These are phyloP conservation scores for Phylloscopus whistleri DNA, from an alignment of 2,113 vertebrate genomes.

Conservation along the genomic window DNA sequence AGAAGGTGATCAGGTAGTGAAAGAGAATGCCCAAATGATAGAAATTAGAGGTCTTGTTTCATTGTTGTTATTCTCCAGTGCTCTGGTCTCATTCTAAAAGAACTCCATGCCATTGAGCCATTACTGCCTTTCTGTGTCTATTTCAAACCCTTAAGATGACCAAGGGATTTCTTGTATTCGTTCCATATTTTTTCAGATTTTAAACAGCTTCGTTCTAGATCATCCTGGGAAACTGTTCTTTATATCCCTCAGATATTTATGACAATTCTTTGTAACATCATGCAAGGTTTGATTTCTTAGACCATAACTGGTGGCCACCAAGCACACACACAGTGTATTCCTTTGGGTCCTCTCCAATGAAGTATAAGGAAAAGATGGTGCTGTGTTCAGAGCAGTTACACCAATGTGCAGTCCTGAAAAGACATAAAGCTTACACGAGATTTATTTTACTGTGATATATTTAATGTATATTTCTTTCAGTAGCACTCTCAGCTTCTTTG, in stretches of 20 bases:
- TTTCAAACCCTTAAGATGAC: neutral
- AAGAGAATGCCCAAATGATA: neutral
- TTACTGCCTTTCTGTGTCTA: neutral
- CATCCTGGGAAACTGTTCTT: neutral
- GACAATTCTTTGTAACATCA: neutral
- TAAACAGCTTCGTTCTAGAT: neutral
- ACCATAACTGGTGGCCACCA: neutral
- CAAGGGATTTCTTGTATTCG: neutral
- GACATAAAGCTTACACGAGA: neutral
- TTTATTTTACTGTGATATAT: neutral
- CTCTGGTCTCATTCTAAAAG: neutral
- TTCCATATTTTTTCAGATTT: neutral
- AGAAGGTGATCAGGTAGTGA: neutral
- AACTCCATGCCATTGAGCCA: neutral
- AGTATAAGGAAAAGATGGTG: neutral
- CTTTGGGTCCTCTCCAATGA: neutral
- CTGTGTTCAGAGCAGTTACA: neutral
- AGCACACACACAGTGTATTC: rapidly evolving
- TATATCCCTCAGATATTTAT: neutral
- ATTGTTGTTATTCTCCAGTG: neutral
- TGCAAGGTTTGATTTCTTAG: neutral
- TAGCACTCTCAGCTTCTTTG: neutral
- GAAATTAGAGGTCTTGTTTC: neutral
- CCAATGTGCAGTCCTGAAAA: neutral
- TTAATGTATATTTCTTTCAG: neutral